Conservation (phyloP, 2,888 invertebrate genomes). For the Schizotus pectinicornis region DNA sequence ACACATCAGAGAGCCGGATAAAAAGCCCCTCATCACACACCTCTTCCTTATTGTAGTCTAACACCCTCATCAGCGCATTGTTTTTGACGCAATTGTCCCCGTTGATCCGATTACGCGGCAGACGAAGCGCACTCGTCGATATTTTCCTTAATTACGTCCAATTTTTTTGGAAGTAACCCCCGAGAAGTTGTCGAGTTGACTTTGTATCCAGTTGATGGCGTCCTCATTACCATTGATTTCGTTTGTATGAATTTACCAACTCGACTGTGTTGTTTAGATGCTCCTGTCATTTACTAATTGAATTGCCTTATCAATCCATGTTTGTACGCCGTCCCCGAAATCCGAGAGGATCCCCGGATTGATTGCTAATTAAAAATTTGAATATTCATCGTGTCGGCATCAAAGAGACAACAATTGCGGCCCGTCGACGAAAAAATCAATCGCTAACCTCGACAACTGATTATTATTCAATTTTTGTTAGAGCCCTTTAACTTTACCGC, state of each 20-base stretch:
- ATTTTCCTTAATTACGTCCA: too few species aligned
- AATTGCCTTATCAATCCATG: slow-evolving; percentile 14
- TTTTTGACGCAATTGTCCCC: slow-evolving; percentile 36
- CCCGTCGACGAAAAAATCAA: slow-evolving; percentile 5
- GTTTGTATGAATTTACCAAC: slow-evolving; percentile 21
- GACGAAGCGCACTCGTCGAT: slow-evolving; percentile 20
- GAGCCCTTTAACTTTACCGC: slow-evolving; percentile 6
- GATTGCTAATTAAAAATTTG: slow-evolving; percentile 6
- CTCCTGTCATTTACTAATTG: slow-evolving; percentile 24
- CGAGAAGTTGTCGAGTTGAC: too few species aligned
- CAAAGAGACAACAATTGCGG: slow-evolving; percentile 10
- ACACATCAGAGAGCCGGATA: slow-evolving; percentile 15
- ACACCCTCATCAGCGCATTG: slow-evolving; percentile 34
- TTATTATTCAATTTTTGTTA: slow-evolving; percentile 15
- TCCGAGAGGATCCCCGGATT: neutral
- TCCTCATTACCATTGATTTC: slow-evolving; percentile 6
- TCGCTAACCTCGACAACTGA: neutral
- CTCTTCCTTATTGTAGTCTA: neutral
- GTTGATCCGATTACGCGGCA: slow-evolving; percentile 36
- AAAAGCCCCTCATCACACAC: slow-evolving; percentile 18
- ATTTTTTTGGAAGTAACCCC: too few species aligned
- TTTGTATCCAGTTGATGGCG: too few species aligned
- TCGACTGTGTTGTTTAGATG: slow-evolving; percentile 22
- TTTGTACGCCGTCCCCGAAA: slow-evolving; percentile 1
- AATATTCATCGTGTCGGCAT: slow-evolving; percentile 9